Conservation (phyloP, 2,113 vertebrate genomes). For the Myotis yumanensis region DNA sequence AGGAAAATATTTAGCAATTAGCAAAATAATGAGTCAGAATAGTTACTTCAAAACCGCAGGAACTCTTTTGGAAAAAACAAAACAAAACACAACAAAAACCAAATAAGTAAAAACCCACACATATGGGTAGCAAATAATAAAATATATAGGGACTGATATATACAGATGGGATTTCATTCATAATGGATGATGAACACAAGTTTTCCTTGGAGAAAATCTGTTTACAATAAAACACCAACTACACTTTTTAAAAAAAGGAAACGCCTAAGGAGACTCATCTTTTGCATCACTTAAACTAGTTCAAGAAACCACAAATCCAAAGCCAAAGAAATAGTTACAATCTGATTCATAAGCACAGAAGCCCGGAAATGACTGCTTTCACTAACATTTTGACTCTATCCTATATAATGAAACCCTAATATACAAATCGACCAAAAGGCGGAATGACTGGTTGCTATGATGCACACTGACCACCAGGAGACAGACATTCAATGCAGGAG, state of each 20-base stretch:
- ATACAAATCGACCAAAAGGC: too few species aligned
- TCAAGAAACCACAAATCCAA: slow-evolving; percentile 68
- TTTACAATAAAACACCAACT: slow-evolving; percentile 45
- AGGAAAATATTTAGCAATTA: slow-evolving; percentile 41
- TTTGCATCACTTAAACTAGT: slow-evolving; percentile 56
- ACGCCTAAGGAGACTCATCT: slow-evolving; percentile 63
- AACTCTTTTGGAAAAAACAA: not conserved
- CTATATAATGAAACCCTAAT: too few species aligned
- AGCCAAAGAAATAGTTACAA: slow-evolving; percentile 60
- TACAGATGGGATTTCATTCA: not conserved
- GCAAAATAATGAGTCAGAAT: slow-evolving; percentile 71
- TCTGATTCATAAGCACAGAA: slow-evolving; percentile 62
- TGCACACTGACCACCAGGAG: too few species aligned
- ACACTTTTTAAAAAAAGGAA: slow-evolving; percentile 33
- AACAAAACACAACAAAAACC: too few species aligned
- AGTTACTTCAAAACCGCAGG: slow-evolving; percentile 52
- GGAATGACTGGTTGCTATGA: too few species aligned
- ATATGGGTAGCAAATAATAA: slow-evolving; percentile 8
- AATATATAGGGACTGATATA: not conserved
- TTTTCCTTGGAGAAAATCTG: slow-evolving; percentile 63
- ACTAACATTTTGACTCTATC: not conserved
- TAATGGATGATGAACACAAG: not conserved
- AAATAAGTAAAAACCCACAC: not conserved
- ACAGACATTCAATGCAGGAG: too few species aligned
- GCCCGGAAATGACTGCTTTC: not conserved